Evolutionary conservation across 2,797 vertebrate genomes (phyloP), one percentile per base, ranked within the genome.

Genomic region (Heterohyrax brucei): DNA sequence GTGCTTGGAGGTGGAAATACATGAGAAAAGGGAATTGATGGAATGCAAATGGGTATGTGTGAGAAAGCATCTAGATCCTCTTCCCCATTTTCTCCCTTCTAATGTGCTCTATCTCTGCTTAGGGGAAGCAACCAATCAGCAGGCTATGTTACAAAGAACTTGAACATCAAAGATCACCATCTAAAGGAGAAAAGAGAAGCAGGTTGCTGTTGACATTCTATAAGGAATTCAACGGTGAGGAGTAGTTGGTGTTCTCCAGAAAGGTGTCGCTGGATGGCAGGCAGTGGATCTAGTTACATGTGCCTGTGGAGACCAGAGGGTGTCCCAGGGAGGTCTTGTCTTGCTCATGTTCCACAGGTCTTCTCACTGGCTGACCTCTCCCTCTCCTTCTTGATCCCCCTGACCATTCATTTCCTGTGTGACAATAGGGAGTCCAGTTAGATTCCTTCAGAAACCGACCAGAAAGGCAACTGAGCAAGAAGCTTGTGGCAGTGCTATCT

Each of bases 341-440:
- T n/a, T n/a, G n/a, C n/a, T 99, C 99, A 99, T 99, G 95, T 99
- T 99, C 83, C 99, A 98, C 96, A 99, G 98, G 98, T 99, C 99
- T 79, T 99, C 99, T 93, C 99, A 99, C 98, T 99, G 99, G 26
- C 98, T 99, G 97, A 99, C 99, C 92, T 99, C 99, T 50, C 99
- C 99, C 0, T 99, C 99, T 39, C 99, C 99, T 33, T 99, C 99
- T 89, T 99, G 95, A 93, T 99, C 99, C 0, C 99, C 99, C 96
- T 99, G 99, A 0, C 99, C 99, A 0, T 99, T 99, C 99, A 99
- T 99, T 96, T 99, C 99, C 99, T 99, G 97, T 30, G 87, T 76
- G 76, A 84, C 0, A 90, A n/a, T 7, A 81, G 96, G n/a, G 19
- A 77, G 21, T 10, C 86, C 72, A 61, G 24, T 21, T 66, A 87